These are phyloP conservation scores for Microtus richardsoni DNA, from an alignment of 2,113 vertebrate genomes.

Conservation along the genomic window DNA sequence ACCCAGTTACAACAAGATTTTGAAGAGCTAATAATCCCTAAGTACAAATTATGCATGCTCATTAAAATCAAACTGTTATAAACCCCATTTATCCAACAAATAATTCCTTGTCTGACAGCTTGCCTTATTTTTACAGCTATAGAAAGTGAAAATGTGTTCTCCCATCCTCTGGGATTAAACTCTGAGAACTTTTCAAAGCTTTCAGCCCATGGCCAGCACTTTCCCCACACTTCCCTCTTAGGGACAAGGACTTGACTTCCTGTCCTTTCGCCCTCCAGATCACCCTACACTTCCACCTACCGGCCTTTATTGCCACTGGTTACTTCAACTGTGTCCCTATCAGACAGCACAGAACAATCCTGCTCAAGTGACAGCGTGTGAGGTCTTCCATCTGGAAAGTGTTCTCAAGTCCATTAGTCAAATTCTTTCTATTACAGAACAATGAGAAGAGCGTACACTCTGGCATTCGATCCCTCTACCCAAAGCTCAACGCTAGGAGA, in stretches of 20 bases:
- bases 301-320: background rate
- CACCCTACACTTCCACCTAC: too few species aligned
- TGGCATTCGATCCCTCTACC: background rate
- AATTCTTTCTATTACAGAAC: conserved; percentile 8
- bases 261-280: background rate
- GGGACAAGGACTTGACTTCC: background rate
- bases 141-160: background rate
- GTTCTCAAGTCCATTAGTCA: conserved; percentile 20
- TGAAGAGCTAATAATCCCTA: conserved; percentile 77
- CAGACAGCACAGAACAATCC: background rate
- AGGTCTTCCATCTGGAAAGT: background rate
- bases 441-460: conserved; percentile 26
- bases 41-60: conserved; percentile 74
- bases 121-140: conserved; percentile 47
- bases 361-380: background rate
- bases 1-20: conserved; percentile 75
- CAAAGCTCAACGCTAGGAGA: background rate
- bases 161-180: background rate
- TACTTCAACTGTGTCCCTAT: background rate
- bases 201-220: background rate
- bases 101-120: conserved; percentile 60
- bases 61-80: conserved; percentile 76
- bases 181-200: background rate
- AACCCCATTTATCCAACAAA: conserved; percentile 67
- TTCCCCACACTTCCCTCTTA: background rate